phyloP scores from a whole-genome alignment of 2,113 vertebrate species.

The Morone saxatilis region DNA sequence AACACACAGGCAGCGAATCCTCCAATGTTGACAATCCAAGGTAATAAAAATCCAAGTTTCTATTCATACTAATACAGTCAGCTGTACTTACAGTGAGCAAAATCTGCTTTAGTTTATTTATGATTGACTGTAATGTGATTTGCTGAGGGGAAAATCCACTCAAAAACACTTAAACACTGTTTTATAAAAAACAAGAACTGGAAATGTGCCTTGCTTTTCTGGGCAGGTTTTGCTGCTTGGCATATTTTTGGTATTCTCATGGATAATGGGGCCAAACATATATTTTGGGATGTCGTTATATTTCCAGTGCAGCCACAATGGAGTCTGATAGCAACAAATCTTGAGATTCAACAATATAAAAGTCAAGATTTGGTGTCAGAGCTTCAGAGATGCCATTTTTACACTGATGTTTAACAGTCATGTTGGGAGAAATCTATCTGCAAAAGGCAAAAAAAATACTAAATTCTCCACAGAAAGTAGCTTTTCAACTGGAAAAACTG shows the following conservation, averaged over 20 bases:
- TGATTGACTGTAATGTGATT: slow-evolving; percentile 69
- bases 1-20: slow-evolving; percentile 68
- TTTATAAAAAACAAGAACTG: slow-evolving; percentile 45
- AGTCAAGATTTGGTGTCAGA: slow-evolving; percentile 19
- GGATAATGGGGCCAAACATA: slow-evolving; percentile 55
- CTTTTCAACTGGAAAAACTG: slow-evolving; percentile 1
- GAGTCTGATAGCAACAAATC: slow-evolving; percentile 38
- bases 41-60: slow-evolving; percentile 71
- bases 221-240: slow-evolving; percentile 61
- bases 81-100: slow-evolving; percentile 65
- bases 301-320: slow-evolving; percentile 42
- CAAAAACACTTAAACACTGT: slow-evolving; percentile 62
- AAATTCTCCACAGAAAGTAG: slow-evolving; percentile 11
- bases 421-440: slow-evolving; percentile 6
- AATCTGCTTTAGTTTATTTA: slow-evolving; percentile 73
- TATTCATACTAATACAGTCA: slow-evolving; percentile 68
- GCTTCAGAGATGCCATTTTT: slow-evolving; percentile 33
- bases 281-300: slow-evolving; percentile 30
- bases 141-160: slow-evolving; percentile 66
- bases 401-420: slow-evolving; percentile 14
- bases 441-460: neutral
- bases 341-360: slow-evolving; percentile 35
- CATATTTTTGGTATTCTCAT: slow-evolving; percentile 63
- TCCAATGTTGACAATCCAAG: slow-evolving; percentile 72
- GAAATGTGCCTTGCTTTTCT: slow-evolving; percentile 57